A percentile compares a stretch with the other conserved stretches of the same genome.
These are phyloP conservation scores for Peromyscus maniculatus DNA, from an alignment of 2,113 vertebrate species.

Conservation along the genomic window DNA sequence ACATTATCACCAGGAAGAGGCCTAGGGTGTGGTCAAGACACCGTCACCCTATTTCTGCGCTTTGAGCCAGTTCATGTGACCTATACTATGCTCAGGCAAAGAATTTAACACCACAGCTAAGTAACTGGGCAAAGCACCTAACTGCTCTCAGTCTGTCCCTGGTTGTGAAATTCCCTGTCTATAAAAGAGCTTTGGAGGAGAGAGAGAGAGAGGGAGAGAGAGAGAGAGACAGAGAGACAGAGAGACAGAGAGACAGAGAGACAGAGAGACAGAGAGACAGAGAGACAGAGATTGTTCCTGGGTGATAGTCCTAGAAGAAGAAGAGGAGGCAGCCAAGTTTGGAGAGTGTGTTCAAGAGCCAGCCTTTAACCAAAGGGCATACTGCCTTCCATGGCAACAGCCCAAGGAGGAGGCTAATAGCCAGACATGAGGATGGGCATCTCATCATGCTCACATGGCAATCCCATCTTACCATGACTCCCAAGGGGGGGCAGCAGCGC, in stretches of 20 bases:
- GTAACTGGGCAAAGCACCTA: not conserved
- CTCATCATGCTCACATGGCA: rapidly evolving
- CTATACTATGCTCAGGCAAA: rapidly evolving
- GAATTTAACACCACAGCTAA: rapidly evolving
- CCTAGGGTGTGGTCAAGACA: rapidly evolving
- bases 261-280: not conserved
- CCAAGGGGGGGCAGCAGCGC: not conserved
- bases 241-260: not conserved
- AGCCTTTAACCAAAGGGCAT: rapidly evolving
- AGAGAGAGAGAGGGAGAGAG: too few relatives aligned
- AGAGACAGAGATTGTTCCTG: not conserved
- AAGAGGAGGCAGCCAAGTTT: not conserved
- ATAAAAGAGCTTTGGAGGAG: too few relatives aligned
- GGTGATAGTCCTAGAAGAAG: not conserved
- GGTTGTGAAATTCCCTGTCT: not conserved
- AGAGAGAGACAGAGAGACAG: not conserved
- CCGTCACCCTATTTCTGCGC: not conserved
- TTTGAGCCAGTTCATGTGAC: rapidly evolving
- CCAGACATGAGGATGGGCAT: rapidly evolving
- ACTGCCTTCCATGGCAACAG: rapidly evolving
- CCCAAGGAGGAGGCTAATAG: not conserved
- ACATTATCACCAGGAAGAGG: too few relatives aligned
- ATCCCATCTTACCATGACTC: not conserved
- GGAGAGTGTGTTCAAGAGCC: rapidly evolving
- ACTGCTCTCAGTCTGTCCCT: not conserved